Conservation (phyloP, 2,113 vertebrate genomes). For the Helogale parvula region DNA sequence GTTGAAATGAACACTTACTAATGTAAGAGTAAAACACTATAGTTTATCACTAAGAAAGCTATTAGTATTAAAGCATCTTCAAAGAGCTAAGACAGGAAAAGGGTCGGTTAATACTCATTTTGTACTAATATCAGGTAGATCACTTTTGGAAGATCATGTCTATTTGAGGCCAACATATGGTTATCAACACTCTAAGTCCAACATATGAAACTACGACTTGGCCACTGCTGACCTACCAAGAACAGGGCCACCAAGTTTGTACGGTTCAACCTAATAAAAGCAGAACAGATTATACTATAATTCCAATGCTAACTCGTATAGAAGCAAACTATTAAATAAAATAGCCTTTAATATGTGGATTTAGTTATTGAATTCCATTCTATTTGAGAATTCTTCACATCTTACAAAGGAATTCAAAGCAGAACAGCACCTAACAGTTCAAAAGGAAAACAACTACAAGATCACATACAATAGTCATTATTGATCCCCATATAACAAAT, state of each 20-base stretch:
- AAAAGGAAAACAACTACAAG: not conserved
- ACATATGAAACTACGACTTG: not conserved
- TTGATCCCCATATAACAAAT: not conserved
- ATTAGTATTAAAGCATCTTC: not conserved
- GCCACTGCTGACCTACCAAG: not conserved
- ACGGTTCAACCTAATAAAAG: not conserved
- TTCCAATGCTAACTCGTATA: not conserved
- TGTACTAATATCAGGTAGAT: not conserved
- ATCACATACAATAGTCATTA: not conserved
- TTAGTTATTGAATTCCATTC: not conserved
- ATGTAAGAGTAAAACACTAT: not conserved
- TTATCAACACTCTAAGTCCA: not conserved
- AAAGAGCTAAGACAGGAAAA: not conserved
- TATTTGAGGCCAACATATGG: not conserved
- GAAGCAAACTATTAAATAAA: not conserved
- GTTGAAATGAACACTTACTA: not conserved
- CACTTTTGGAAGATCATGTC: not conserved
- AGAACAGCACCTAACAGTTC: not conserved
- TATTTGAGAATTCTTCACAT: slow-evolving; percentile 28
- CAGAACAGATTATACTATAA: not conserved
- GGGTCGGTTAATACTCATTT: not conserved
- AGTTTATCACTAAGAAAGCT: not conserved
- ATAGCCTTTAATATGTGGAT: not conserved
- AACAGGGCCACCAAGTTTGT: not conserved
- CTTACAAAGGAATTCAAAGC: not conserved